phyloP scores from a whole-genome alignment of 2,797 vertebrate species.

The Todus mexicanus region DNA sequence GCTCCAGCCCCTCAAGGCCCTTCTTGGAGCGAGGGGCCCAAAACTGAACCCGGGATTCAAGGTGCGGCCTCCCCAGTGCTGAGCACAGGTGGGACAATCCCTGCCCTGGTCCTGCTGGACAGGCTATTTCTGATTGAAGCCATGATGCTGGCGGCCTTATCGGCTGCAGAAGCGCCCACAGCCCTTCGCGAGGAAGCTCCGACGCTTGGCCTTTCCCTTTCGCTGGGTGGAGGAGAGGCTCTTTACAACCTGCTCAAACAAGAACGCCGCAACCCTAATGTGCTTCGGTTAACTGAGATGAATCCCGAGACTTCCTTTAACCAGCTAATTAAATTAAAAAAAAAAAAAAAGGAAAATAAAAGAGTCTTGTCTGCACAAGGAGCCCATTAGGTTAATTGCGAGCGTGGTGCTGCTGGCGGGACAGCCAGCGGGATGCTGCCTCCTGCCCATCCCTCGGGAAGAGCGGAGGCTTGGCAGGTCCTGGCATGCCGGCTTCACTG shows the following conservation, averaged over 20 bases:
- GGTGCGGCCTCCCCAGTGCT: neutral
- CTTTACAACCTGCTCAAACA: neutral
- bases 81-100: neutral
- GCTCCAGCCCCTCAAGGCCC: neutral
- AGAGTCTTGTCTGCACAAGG: neutral
- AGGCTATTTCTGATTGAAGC: neutral
- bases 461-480: neutral
- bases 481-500: neutral
- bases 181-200: neutral
- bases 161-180: neutral
- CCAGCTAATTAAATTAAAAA: neutral
- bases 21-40: neutral
- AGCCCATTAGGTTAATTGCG: neutral
- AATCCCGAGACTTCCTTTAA: neutral
- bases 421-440: neutral
- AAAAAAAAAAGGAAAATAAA: neutral
- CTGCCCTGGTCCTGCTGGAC: neutral
- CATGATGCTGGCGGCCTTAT: neutral
- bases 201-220: neutral
- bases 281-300: neutral
- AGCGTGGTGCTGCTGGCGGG: neutral
- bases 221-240: neutral
- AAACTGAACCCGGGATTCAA: neutral
- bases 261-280: accelerated
- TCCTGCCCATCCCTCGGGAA: neutral